Conservation (phyloP, 2,797 vertebrate genomes). For the Remorina albescens region DNA sequence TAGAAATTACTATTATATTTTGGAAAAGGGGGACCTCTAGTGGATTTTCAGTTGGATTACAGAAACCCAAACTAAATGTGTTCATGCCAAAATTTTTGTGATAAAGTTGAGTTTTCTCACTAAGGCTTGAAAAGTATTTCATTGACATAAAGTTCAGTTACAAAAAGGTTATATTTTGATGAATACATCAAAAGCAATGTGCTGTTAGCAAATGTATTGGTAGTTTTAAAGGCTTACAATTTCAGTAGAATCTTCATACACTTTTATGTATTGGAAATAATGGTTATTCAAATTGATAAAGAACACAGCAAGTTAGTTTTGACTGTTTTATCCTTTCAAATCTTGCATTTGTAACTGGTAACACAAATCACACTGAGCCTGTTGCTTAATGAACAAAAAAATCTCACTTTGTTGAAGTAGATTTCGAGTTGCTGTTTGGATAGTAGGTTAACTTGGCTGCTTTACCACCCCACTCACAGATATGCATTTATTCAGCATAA, state of each 20-base stretch:
- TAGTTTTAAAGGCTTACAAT: not conserved
- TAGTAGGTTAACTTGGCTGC: not conserved
- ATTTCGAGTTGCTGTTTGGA: not conserved
- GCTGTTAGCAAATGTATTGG: not conserved
- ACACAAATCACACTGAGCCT: not conserved
- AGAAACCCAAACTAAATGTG: conserved; percentile 8
- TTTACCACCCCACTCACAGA: not conserved
- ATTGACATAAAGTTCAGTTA: not conserved
- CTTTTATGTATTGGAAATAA: not conserved
- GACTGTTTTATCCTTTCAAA: not conserved
- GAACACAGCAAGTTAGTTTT: not conserved
- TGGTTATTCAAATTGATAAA: not conserved
- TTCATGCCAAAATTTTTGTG: not conserved
- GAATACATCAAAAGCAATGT: not conserved
- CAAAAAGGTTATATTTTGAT: not conserved
- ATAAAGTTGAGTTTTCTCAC: not conserved
- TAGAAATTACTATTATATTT: not conserved
- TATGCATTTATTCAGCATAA: not conserved
- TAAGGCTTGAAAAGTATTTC: not conserved
- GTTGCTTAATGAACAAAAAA: not conserved
- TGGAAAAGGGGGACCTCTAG: conserved; percentile 76
- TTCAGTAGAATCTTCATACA: not conserved
- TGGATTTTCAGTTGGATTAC: conserved; percentile 54
- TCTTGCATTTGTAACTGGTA: not conserved
- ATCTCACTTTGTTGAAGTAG: not conserved